Percentiles rank a stretch among this genome's conserved stretches.
These are phyloP conservation scores for Reticulitermes lucifugus DNA, from an alignment of 2,888 invertebrate species.

Conservation along the genomic window DNA sequence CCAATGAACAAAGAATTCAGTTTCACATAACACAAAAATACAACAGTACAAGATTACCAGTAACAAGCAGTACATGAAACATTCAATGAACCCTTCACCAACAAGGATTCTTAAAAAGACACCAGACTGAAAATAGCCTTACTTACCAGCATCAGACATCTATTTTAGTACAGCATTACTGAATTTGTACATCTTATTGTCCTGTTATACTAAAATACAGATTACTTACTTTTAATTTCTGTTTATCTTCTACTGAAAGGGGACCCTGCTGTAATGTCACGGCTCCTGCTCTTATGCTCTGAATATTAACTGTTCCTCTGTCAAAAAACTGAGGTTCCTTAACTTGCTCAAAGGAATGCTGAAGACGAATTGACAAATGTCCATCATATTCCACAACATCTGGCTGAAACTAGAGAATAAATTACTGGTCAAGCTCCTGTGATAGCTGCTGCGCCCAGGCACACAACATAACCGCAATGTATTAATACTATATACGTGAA, in stretches of 20 bases:
- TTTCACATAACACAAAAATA: constrained; percentile 17
- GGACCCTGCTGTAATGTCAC: constrained; percentile 73
- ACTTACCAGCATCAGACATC: too few species aligned
- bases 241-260: constrained; percentile 68
- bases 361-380: constrained; percentile 77
- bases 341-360: constrained; percentile 73
- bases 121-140: too few species aligned
- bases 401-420: constrained; percentile 23
- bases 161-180: too few species aligned
- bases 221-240: constrained; percentile 68
- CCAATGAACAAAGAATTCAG: too few species aligned
- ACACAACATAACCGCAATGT: too few species aligned
- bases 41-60: background rate
- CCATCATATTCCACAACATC: constrained; percentile 61
- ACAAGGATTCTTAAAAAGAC: too few species aligned
- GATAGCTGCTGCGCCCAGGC: too few species aligned
- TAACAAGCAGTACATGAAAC: too few species aligned
- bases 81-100: too few species aligned
- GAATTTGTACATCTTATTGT: too few species aligned
- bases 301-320: constrained; percentile 77
- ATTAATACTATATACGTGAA: too few species aligned
- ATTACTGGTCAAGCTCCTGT: background rate
- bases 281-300: constrained; percentile 76
- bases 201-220: background rate
- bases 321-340: constrained; percentile 69